Conservation (phyloP, 2,888 invertebrate genomes). For the Drosophila ochracea region DNA sequence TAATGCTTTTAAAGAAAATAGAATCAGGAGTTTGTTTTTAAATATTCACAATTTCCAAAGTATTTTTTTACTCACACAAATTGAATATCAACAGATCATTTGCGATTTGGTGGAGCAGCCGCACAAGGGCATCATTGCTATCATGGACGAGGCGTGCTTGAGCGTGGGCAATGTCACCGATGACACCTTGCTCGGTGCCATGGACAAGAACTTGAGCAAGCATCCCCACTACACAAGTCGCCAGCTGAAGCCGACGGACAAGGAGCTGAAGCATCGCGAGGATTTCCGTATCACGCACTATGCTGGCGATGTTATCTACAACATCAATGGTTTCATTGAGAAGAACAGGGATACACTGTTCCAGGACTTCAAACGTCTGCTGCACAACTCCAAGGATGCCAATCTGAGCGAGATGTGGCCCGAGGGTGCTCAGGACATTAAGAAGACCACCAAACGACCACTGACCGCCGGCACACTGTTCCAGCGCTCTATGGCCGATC, state of each 20-base stretch:
- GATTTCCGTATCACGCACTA: slow-evolving; percentile 96
- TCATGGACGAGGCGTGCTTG: slow-evolving; percentile 98
- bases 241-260: slow-evolving; percentile 93
- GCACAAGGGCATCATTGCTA: slow-evolving; percentile 95
- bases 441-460: slow-evolving; percentile 97
- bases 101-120: slow-evolving; percentile 98
- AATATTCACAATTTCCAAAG: not conserved
- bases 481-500: slow-evolving; percentile 96
- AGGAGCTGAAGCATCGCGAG: slow-evolving; percentile 91
- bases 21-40: too few species aligned
- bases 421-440: slow-evolving; percentile 96
- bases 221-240: slow-evolving; percentile 97
- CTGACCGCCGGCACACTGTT: slow-evolving; percentile 97
- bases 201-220: slow-evolving; percentile 94
- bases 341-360: slow-evolving; percentile 98
- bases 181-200: slow-evolving; percentile 94
- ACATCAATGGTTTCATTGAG: slow-evolving; percentile 95
- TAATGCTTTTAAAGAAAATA: too few species aligned
- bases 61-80: not conserved
- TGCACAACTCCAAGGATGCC: slow-evolving; percentile 92
- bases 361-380: slow-evolving; percentile 97
- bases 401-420: slow-evolving; percentile 97
- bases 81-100: slow-evolving; percentile 87
- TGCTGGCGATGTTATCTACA: slow-evolving; percentile 98
- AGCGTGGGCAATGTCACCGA: slow-evolving; percentile 96